A percentile compares a stretch with the other conserved stretches of the same genome.
phyloP scores from a whole-genome alignment of 2,797 vertebrate species.

The Crax fasciolata region DNA sequence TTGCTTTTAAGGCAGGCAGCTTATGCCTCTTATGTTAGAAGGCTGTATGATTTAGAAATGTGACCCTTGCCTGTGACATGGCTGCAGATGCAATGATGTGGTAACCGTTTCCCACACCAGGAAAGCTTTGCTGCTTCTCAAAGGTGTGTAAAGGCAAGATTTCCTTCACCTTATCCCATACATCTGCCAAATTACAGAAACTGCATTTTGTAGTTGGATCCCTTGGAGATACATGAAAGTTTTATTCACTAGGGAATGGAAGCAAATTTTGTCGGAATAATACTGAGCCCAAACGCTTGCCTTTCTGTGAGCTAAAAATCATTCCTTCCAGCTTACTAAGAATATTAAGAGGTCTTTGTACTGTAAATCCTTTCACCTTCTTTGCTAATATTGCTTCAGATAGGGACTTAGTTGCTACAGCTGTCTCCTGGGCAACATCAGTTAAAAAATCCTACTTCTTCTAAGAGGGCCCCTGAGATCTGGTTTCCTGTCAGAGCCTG shows the following conservation, averaged over 20 bases:
- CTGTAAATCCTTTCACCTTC: constrained; percentile 49
- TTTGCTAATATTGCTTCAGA: constrained; percentile 47
- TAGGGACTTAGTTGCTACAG: background rate
- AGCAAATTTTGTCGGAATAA: background rate
- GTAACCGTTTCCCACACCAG: background rate
- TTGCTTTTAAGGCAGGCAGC: background rate
- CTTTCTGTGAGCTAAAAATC: background rate
- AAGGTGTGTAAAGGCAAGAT: background rate
- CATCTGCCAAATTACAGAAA: background rate
- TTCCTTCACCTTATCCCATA: background rate
- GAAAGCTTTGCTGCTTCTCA: background rate
- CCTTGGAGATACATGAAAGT: rapidly evolving
- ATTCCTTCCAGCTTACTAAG: background rate
- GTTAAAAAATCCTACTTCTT: constrained; percentile 67
- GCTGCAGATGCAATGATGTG: rapidly evolving
- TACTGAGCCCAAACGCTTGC: rapidly evolving
- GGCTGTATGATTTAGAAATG: rapidly evolving
- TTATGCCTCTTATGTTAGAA: background rate
- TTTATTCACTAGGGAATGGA: background rate
- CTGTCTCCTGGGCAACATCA: constrained; percentile 70
- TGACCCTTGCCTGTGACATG: rapidly evolving
- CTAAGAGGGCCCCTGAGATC: constrained; percentile 32
- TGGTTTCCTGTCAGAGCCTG: constrained; percentile 71
- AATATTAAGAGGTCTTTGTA: constrained; percentile 47
- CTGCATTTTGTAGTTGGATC: background rate